Percentiles rank a stretch among this genome's conserved stretches.
phyloP scores from a whole-genome alignment of 2,797 vertebrate species.

The Halcyon badia region DNA sequence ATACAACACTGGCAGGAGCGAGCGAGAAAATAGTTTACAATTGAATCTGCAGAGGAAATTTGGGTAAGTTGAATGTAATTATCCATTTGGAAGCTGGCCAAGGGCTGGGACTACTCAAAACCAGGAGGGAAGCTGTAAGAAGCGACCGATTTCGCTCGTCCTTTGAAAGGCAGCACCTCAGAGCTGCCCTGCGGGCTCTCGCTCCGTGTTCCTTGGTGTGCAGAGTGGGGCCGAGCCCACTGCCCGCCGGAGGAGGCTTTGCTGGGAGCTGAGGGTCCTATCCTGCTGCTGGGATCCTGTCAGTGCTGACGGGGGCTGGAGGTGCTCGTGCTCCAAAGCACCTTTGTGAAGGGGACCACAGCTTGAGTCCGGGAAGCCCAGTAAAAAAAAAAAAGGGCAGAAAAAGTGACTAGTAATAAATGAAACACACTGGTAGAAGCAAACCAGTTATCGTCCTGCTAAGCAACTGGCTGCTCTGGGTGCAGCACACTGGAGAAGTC shows the following conservation, averaged over 20 bases:
- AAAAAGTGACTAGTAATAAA: constrained; percentile 11
- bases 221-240: neutral
- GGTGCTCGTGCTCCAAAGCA: neutral
- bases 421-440: neutral
- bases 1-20: constrained; percentile 7
- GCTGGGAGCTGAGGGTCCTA: neutral
- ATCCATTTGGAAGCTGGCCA: constrained; percentile 46
- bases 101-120: constrained; percentile 33
- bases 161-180: neutral
- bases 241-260: neutral
- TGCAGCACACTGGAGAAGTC: neutral
- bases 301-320: neutral
- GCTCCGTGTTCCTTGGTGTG: accelerated
- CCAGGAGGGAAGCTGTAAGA: neutral
- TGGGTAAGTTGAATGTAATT: constrained; percentile 50
- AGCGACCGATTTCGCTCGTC: neutral
- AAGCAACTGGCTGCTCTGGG: neutral
- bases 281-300: accelerated
- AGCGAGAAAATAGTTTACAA: constrained; percentile 47
- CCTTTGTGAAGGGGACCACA: neutral
- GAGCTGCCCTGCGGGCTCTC: neutral
- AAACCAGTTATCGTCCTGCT: neutral
- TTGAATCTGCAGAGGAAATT: constrained; percentile 60
- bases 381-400: neutral
- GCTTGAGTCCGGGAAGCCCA: neutral